phyloP scores from a whole-genome alignment of 2,888 invertebrate genomes.

The Cryptocheilus praepositus region DNA sequence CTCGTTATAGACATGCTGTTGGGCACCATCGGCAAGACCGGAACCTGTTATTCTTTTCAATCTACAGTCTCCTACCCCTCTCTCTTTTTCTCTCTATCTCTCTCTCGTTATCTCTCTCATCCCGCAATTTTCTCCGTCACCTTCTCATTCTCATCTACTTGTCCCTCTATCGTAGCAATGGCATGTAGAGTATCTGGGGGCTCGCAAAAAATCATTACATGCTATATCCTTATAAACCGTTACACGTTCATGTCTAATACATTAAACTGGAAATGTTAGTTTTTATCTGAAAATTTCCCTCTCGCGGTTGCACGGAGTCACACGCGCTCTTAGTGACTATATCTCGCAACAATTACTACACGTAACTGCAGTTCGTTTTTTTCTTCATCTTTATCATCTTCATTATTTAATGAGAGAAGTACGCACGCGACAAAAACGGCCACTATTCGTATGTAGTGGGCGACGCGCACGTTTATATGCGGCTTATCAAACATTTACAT shows the following conservation, averaged over 20 bases:
- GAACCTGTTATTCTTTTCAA: slow-evolving; percentile 31
- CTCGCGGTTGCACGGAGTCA: slow-evolving; percentile 10
- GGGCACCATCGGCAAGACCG: no score
- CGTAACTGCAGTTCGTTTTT: slow-evolving; percentile 8
- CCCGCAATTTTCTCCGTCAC: background rate
- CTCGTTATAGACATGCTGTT: slow-evolving; percentile 16
- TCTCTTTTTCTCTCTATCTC: background rate
- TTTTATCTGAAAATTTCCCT: slow-evolving; percentile 22
- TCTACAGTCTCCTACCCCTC: slow-evolving; percentile 10
- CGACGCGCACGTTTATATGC: slow-evolving; percentile 40
- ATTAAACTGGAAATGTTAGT: slow-evolving; percentile 30
- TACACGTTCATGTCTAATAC: slow-evolving; percentile 29
- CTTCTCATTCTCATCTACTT: slow-evolving; percentile 33
- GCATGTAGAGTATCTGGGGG: slow-evolving; percentile 56
- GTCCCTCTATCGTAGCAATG: slow-evolving; percentile 26
- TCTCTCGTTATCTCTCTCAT: background rate
- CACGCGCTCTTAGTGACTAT: slow-evolving; percentile 9
- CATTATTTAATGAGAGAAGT: no score
- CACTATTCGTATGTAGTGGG: slow-evolving; percentile 1
- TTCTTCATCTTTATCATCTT: no score
- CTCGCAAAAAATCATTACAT: slow-evolving; percentile 48
- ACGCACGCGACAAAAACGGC: no score
- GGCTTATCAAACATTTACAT: slow-evolving; percentile 52
- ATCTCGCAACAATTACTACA: slow-evolving; percentile 8
- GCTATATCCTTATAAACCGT: slow-evolving; percentile 23